Conservation (phyloP, 2,797 vertebrate species). For the Sylvia borin region DNA sequence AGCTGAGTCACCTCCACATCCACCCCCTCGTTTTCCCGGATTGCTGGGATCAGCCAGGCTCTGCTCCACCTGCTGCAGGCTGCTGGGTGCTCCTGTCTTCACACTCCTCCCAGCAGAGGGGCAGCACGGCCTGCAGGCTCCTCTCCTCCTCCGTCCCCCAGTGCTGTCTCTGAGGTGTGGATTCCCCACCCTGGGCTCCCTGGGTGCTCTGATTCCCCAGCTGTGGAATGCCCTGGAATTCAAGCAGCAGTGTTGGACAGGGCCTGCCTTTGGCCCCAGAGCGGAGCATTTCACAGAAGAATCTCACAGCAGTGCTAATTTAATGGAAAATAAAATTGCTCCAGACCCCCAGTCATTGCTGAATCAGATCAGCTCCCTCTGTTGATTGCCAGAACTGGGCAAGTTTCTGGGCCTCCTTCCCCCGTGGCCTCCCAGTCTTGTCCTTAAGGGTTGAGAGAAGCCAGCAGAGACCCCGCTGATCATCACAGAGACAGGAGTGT, state of each 20-base stretch:
- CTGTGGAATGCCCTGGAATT: background rate
- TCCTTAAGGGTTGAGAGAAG: background rate
- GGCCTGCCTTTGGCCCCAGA: background rate
- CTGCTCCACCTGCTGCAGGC: background rate
- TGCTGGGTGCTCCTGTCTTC: background rate
- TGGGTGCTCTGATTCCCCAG: accelerated
- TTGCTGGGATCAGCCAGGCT: background rate
- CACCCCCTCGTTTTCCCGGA: background rate
- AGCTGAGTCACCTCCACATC: conserved; percentile 14
- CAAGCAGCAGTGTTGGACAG: background rate
- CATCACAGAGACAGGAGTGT: background rate
- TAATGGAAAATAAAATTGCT: background rate
- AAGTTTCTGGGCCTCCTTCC: background rate
- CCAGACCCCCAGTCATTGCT: background rate
- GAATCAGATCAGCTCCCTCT: background rate
- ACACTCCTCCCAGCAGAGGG: background rate
- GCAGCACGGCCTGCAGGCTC: background rate
- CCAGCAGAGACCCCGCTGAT: background rate
- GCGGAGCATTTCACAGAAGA: background rate
- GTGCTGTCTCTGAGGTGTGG: background rate
- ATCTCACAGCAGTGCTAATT: background rate
- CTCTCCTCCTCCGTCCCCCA: background rate
- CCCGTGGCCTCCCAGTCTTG: background rate
- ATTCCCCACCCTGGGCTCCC: background rate
- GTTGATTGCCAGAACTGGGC: background rate